Base-by-base conservation (phyloP, 2,888 invertebrate genomes). In the Drosophila borborema region DNA sequence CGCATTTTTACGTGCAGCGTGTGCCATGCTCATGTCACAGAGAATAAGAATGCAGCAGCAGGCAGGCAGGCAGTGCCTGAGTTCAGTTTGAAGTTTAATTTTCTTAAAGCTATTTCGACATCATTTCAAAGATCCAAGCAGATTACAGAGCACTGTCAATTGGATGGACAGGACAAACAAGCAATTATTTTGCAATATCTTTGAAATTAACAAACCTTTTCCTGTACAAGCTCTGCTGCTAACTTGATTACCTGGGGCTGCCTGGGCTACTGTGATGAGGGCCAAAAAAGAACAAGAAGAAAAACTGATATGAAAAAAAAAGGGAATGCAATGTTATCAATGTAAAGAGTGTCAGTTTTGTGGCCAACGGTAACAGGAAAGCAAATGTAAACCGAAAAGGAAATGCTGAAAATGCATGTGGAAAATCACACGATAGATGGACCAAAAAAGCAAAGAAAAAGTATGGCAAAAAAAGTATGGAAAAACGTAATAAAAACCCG, bases 1-100 rank as follows among this genome's bases (percentile, higher is more conserved):
- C 86, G 71, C 90, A 82, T 69, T 87, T 89, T 85, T 75, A 81
- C 88, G 88, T 78, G 75, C 86, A 64, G 54, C 40, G 69, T 36
- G 23, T 51, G 54, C 51, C 49, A 41, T 40, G 38, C 5, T 40
- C 16, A 40, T 58, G 77, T 68, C 58, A 45, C 41, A 18, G 36
- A 56, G 62, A 58, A 75, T 73, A 71, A 74, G 66, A 85, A 62
- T 67, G 69, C 74, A 66, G n/a, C 8, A 28, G 20, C 20, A 20
- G 20, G 28, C 28, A 28, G 28, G 0, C 28, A 28, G 41, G 0
- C 55, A 61, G 41, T 10, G n/a, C 7, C 9, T n/a, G n/a, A 36
- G 36, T 12, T 36, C 16, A 40, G 12, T 6, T 14, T 23, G 6
- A 28, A 43, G 61, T 63, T 75, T 59, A 77, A 74, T 59, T 65